phyloP scores from a whole-genome alignment of 2,797 vertebrate genomes.

The Kryptopterus vitreolus region DNA sequence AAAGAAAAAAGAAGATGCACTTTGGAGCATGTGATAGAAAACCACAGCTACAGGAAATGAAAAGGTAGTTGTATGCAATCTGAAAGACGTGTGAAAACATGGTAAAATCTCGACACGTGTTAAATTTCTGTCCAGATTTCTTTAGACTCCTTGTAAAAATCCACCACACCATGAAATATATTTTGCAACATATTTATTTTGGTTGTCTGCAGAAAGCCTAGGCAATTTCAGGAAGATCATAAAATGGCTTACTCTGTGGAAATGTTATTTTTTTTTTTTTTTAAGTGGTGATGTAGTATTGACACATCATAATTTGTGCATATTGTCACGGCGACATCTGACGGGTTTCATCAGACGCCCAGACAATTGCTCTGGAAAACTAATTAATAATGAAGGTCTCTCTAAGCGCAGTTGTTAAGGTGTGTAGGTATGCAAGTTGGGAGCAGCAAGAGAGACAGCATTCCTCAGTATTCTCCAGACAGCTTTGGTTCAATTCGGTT shows the following conservation, averaged over 20 bases:
- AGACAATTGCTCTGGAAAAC: neutral
- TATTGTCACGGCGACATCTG: neutral
- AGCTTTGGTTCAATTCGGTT: neutral
- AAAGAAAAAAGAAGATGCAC: neutral
- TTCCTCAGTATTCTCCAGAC: neutral
- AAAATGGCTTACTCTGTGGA: neutral
- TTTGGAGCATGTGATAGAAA: neutral
- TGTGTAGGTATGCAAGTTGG: neutral
- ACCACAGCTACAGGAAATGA: neutral
- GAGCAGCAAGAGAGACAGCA: neutral
- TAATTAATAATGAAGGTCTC: neutral
- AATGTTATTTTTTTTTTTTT: neutral
- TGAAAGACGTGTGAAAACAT: neutral
- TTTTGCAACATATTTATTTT: no score
- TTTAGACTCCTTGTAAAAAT: neutral
- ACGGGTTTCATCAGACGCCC: neutral
- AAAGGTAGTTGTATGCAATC: neutral
- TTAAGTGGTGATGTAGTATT: neutral
- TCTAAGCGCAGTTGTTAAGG: neutral
- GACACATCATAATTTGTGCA: neutral
- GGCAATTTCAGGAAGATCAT: neutral
- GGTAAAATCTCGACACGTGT: neutral
- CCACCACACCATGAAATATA: neutral
- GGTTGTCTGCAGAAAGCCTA: no score
- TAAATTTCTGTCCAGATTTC: neutral